Evolutionary conservation across 2,113 vertebrate species (phyloP).

Genomic region (Corapipo altera): DNA sequence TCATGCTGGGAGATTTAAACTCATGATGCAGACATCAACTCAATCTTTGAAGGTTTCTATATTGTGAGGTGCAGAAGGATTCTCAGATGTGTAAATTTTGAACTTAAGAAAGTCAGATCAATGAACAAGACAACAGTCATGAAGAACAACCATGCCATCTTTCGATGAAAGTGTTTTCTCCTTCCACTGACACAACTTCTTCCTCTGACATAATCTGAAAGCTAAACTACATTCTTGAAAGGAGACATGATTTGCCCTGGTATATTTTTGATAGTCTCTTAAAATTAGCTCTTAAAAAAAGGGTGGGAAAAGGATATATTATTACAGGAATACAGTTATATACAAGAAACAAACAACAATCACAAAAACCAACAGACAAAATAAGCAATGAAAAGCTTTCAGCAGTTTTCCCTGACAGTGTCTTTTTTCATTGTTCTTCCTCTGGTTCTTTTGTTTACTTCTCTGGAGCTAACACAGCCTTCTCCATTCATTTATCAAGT

Average conservation of each 20-base stretch:
- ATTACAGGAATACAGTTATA: neutral
- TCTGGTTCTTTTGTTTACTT: conserved; percentile 38
- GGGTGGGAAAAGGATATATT: rapidly evolving
- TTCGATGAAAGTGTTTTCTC: neutral
- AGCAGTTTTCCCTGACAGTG: neutral
- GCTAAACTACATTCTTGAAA: neutral
- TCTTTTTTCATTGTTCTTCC: neutral
- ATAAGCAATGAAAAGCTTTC: neutral
- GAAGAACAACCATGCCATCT: conserved; percentile 45
- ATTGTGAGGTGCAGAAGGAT: conserved; percentile 24
- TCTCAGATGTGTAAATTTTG: conserved; percentile 58
- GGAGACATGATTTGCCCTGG: neutral
- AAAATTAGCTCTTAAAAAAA: neutral
- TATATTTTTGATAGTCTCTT: neutral
- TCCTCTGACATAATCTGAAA: conserved; percentile 10
- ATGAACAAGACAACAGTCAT: conserved; percentile 33
- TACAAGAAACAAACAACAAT: neutral
- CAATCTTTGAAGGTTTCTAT: conserved; percentile 39
- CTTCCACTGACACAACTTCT: neutral
- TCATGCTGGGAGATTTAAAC: conserved; percentile 14
- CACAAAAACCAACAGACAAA: neutral
- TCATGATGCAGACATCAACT: conserved; percentile 2
- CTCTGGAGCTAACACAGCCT: conserved; percentile 11
- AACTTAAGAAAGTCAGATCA: conserved; percentile 52
- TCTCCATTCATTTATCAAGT: conserved; percentile 69